Evolutionary conservation across 2,113 vertebrate species (phyloP).

Genomic region (Thryonomys swinderianus): DNA sequence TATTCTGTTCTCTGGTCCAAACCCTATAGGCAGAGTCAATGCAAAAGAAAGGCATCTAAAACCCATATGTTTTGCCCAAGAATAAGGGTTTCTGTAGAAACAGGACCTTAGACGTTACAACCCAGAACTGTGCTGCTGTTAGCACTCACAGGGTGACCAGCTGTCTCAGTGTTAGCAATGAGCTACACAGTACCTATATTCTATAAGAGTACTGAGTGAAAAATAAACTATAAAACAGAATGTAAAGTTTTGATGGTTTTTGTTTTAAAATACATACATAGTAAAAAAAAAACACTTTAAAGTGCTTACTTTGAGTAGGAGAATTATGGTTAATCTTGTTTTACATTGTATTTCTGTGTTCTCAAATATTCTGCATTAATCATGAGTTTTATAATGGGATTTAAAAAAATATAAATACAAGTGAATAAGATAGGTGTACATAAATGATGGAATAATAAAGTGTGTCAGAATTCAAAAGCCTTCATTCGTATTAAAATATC

Average conservation of each 20-base stretch:
- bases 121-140: neutral
- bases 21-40: neutral
- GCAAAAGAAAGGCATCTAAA: neutral
- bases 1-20: neutral
- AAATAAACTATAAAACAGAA: constrained; percentile 5
- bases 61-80: neutral
- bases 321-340: constrained; percentile 5
- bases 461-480: neutral
- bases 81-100: neutral
- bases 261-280: neutral
- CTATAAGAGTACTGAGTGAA: neutral
- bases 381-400: constrained; percentile 24
- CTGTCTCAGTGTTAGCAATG: neutral
- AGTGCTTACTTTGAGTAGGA: neutral
- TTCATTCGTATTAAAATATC: constrained; percentile 14
- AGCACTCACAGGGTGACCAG: neutral
- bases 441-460: constrained; percentile 34
- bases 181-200: neutral
- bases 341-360: neutral
- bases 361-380: constrained; percentile 35
- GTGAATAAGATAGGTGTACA: neutral
- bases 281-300: constrained; percentile 26
- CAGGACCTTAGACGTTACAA: neutral
- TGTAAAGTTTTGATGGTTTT: constrained; percentile 17
- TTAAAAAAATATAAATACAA: constrained; percentile 20